Evolutionary conservation across 92 coral and sea anemone genomes (phyloP).

Genomic region (Metridium senile): DNA sequence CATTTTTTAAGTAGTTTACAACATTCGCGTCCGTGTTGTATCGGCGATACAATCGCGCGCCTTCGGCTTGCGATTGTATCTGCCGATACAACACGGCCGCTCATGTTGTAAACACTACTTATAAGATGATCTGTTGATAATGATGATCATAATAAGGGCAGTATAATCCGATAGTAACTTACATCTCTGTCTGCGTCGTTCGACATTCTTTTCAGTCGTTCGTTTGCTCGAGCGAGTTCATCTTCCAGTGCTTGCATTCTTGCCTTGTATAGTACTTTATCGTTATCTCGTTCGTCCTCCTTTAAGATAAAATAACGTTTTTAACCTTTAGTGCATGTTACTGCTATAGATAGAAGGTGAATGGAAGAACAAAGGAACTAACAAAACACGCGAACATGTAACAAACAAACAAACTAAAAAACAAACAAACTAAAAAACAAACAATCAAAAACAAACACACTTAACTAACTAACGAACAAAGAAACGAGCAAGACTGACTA

Average conservation of each 20-base stretch:
- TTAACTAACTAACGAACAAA: no score
- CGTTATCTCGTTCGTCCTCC: constrained; percentile 73
- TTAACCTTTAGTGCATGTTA: background rate
- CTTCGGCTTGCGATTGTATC: no score
- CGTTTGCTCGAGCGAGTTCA: constrained; percentile 69
- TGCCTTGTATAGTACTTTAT: constrained; percentile 51
- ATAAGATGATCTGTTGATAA: background rate
- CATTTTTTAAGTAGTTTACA: no score
- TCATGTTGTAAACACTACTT: no score
- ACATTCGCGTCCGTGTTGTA: no score
- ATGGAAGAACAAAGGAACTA: no score
- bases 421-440: no score
- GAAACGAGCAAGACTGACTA: background rate
- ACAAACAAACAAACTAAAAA: no score
- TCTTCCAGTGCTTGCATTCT: constrained; percentile 69
- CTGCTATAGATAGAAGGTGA: background rate
- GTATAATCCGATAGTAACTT: constrained; percentile 3
- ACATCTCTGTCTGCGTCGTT: constrained; percentile 82
- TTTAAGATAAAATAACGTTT: constrained; percentile 4
- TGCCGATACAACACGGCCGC: no score
- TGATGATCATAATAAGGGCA: constrained; percentile 1
- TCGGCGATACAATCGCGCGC: no score
- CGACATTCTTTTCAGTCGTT: constrained; percentile 58
- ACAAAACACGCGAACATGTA: no score
- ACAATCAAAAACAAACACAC: no score